phyloP scores from a whole-genome alignment of 1,140 invertebrate genomes.

The Campoletis sonorensis region DNA sequence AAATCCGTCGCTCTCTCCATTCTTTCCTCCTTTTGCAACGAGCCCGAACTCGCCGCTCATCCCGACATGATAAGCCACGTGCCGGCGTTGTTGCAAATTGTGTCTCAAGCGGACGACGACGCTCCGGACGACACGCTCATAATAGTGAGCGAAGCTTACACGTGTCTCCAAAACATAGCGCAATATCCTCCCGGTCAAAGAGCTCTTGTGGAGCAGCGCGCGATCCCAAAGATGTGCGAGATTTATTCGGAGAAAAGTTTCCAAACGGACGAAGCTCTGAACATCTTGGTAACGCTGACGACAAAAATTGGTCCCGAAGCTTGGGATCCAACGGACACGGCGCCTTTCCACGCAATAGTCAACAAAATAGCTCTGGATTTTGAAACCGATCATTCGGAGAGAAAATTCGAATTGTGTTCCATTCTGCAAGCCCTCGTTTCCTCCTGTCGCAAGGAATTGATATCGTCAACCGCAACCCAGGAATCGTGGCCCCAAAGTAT shows the following conservation, averaged over 20 bases:
- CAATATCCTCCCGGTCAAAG: conserved; percentile 84
- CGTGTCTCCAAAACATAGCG: conserved; percentile 88
- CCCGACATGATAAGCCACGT: conserved; percentile 89
- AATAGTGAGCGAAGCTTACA: conserved; percentile 91
- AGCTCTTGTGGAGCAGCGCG: conserved; percentile 85
- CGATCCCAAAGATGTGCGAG: conserved; percentile 88
- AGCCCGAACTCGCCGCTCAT: conserved; percentile 86
- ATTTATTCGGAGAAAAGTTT: conserved; percentile 91
- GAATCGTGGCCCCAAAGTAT: conserved; percentile 88
- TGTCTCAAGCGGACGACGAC: conserved; percentile 86
- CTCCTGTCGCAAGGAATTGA: conserved; percentile 82
- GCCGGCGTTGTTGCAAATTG: conserved; percentile 88
- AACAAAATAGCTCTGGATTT: conserved; percentile 91
- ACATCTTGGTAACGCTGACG: conserved; percentile 85
- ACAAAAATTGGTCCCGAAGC: conserved; percentile 82
- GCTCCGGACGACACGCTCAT: conserved; percentile 91
- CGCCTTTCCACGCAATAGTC: conserved; percentile 88
- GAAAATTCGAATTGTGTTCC: conserved; percentile 90
- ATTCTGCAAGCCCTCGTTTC: conserved; percentile 85
- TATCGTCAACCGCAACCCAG: conserved; percentile 79
- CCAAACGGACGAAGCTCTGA: conserved; percentile 90
- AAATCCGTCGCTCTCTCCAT: conserved; percentile 93
- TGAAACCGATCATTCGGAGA: conserved; percentile 89
- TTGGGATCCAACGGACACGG: conserved; percentile 84
- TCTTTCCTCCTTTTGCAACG: conserved; percentile 88